Conservation (phyloP, 2,113 vertebrate genomes). For the Danionella cerebrum region DNA sequence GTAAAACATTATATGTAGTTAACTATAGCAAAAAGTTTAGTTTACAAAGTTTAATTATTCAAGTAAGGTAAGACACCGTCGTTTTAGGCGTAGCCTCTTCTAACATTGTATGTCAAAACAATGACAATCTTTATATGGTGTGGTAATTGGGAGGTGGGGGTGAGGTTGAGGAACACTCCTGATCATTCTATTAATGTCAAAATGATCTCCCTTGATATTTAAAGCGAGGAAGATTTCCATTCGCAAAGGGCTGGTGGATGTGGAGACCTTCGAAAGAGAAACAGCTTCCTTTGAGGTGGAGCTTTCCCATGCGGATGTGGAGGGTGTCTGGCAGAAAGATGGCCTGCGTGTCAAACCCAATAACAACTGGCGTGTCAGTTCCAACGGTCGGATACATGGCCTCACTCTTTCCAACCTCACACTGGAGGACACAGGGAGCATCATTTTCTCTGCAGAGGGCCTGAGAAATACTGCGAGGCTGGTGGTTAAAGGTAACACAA, state of each 20-base stretch:
- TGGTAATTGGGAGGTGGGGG: conserved; percentile 81
- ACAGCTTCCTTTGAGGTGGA: conserved; percentile 81
- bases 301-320: conserved; percentile 76
- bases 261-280: conserved; percentile 76
- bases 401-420: conserved; percentile 75
- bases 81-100: too few relatives aligned
- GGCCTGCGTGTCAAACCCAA: conserved; percentile 79
- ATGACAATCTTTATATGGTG: too few relatives aligned
- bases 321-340: conserved; percentile 79
- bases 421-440: conserved; percentile 75
- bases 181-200: background rate
- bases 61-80: too few relatives aligned
- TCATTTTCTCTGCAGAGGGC: conserved; percentile 76
- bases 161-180: background rate
- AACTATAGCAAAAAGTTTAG: too few relatives aligned
- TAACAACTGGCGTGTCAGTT: conserved; percentile 65
- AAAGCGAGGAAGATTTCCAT: conserved; percentile 78
- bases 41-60: too few relatives aligned
- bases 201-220: background rate
- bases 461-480: conserved; percentile 74
- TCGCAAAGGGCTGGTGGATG: conserved; percentile 64
- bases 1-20: too few relatives aligned
- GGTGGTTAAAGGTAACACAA: conserved; percentile 78
- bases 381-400: conserved; percentile 64
- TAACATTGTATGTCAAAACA: too few relatives aligned